A percentile compares a stretch with the other conserved stretches of the same genome.
Evolutionary conservation across 2,888 invertebrate species (phyloP).

Genomic region (Melanostoma mellinum): DNA sequence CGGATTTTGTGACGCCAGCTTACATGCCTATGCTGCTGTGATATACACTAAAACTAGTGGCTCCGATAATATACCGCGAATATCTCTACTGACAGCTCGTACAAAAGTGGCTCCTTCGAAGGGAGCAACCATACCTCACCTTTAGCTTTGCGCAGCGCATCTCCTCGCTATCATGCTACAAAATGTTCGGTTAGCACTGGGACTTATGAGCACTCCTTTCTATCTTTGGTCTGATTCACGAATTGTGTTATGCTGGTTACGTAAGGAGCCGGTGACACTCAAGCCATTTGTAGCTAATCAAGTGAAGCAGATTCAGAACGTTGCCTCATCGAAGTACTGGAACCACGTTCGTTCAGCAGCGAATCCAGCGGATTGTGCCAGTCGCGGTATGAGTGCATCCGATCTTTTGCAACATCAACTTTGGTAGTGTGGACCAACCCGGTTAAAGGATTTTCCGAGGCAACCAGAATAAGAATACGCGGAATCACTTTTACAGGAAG

Average conservation of each 20-base stretch:
- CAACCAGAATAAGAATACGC: no score
- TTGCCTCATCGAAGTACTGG: conserved; percentile 53
- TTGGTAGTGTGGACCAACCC: no score
- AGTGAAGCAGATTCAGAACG: conserved; percentile 25
- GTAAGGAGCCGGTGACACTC: neutral
- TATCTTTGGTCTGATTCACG: conserved; percentile 25
- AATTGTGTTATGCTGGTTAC: conserved; percentile 25
- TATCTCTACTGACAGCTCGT: conserved; percentile 11
- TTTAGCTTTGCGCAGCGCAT: conserved; percentile 31
- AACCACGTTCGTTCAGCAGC: conserved; percentile 58
- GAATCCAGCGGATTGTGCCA: conserved; percentile 4
- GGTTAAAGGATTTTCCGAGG: no score
- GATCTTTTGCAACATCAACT: no score
- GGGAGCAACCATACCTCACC: conserved; percentile 7
- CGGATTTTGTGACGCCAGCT: conserved; percentile 32
- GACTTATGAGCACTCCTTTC: neutral
- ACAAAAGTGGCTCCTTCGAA: conserved; percentile 20
- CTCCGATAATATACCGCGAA: no score
- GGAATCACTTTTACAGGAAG: no score
- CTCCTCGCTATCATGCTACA: neutral
- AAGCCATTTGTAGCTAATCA: conserved; percentile 12
- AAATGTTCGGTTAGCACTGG: neutral
- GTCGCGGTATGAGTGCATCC: no score
- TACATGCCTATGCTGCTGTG: conserved; percentile 30
- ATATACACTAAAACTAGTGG: neutral